Conservation (phyloP, 2,113 vertebrate species). For the Meles meles region DNA sequence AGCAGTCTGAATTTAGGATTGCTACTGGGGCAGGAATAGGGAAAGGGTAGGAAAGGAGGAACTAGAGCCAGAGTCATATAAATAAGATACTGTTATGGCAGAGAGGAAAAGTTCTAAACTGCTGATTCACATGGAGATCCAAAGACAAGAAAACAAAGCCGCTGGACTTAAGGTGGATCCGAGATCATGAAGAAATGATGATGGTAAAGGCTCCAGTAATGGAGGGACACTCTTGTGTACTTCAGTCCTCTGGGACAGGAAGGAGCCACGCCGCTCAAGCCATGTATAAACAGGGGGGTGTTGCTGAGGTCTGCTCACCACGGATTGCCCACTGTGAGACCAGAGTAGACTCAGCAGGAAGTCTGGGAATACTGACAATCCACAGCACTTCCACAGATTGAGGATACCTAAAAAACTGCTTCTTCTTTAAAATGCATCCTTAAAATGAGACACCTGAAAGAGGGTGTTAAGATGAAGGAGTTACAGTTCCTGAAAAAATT, state of each 20-base stretch:
- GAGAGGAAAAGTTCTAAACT: not conserved
- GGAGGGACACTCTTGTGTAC: not conserved
- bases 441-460: not conserved
- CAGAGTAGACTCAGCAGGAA: not conserved
- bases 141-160: not conserved
- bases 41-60: not conserved
- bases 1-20: not conserved
- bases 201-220: not conserved
- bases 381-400: not conserved
- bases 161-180: not conserved
- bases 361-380: not conserved
- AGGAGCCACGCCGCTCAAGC: not conserved
- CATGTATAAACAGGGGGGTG: rapidly evolving
- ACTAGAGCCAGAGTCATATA: rapidly evolving
- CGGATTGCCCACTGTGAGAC: not conserved
- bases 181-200: not conserved
- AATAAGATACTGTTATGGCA: not conserved
- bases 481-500: not conserved
- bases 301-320: not conserved
- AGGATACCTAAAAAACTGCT: not conserved
- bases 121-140: not conserved
- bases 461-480: not conserved
- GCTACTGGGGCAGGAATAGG: not conserved
- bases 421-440: not conserved
- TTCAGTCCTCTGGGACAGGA: not conserved